phyloP scores from a whole-genome alignment of 1,140 invertebrate genomes.

The Kradibia gibbosae region DNA sequence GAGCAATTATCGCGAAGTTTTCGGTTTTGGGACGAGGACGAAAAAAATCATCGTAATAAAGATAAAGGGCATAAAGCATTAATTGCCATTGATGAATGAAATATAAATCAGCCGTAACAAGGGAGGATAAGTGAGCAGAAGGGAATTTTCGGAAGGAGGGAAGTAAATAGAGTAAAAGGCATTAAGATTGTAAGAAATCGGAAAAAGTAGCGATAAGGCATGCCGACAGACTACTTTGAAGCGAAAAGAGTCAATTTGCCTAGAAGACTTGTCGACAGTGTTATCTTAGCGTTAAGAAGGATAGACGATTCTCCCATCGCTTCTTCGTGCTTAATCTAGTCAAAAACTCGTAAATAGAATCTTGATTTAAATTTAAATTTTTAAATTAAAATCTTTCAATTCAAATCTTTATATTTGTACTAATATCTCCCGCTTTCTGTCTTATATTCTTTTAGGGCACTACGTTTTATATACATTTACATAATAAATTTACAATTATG shows the following conservation, averaged over 20 bases:
- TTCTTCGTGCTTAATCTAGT: conserved; percentile 36
- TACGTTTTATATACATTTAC: neutral
- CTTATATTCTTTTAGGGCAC: neutral
- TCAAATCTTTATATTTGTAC: conserved; percentile 21
- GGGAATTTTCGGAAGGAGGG: no score
- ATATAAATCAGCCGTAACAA: neutral
- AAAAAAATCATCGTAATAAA: neutral
- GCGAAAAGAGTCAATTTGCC: conserved; percentile 35
- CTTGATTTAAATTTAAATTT: conserved; percentile 41
- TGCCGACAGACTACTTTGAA: neutral
- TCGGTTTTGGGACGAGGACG: neutral
- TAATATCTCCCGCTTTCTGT: neutral
- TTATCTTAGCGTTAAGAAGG: neutral
- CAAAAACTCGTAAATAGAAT: conserved; percentile 39
- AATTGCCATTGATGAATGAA: neutral
- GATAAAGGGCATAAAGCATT: neutral
- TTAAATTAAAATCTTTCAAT: conserved; percentile 17
- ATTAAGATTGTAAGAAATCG: neutral
- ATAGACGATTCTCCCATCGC: neutral
- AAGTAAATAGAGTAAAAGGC: neutral
- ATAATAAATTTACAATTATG: neutral
- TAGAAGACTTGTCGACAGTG: conserved; percentile 6
- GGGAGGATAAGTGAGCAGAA: neutral
- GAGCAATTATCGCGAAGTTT: neutral
- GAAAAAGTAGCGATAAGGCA: neutral